A percentile compares a stretch with the other conserved stretches of the same genome.
Evolutionary conservation across 2,888 invertebrate species (phyloP).

Genomic region (Hirtodrosophila confusa): DNA sequence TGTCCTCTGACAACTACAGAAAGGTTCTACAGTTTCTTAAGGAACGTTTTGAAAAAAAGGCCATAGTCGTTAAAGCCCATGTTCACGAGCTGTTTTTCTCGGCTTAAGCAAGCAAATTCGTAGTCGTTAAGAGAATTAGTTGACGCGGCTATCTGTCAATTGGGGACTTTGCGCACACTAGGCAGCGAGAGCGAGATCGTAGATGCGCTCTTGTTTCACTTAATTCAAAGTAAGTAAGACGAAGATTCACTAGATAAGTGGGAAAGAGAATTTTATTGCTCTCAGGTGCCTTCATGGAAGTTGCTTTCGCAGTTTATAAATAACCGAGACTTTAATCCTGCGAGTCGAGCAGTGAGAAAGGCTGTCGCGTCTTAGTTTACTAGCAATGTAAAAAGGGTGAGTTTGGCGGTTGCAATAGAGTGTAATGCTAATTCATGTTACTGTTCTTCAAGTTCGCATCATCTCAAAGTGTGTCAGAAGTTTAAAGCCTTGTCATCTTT

Average conservation of each 20-base stretch:
- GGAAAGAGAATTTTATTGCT: too few relatives aligned
- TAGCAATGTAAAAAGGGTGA: constrained; percentile 1
- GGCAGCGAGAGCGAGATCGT: not conserved
- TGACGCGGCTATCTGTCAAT: constrained; percentile 8
- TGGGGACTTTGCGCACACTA: constrained; percentile 1
- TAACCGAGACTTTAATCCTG: constrained; percentile 8
- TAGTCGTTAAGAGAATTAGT: constrained; percentile 1
- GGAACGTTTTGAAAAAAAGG: not conserved
- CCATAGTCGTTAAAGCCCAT: constrained; percentile 16
- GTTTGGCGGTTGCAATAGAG: not conserved
- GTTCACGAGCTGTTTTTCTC: too few relatives aligned
- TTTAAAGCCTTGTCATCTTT: constrained; percentile 1
- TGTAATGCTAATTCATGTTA: not conserved
- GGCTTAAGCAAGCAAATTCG: constrained; percentile 3
- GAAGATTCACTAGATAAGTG: constrained; percentile 1
- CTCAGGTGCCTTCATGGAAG: not conserved
- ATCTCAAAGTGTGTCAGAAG: constrained; percentile 8
- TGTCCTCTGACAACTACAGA: constrained; percentile 9
- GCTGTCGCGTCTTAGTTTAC: not conserved
- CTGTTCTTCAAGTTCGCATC: constrained; percentile 4
- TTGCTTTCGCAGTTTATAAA: constrained; percentile 1
- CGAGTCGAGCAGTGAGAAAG: constrained; percentile 6
- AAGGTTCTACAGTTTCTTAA: constrained; percentile 5
- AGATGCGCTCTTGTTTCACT: not conserved
- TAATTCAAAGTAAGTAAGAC: not conserved